phyloP scores from a whole-genome alignment of 2,888 invertebrate species.

The Graphium colonna region DNA sequence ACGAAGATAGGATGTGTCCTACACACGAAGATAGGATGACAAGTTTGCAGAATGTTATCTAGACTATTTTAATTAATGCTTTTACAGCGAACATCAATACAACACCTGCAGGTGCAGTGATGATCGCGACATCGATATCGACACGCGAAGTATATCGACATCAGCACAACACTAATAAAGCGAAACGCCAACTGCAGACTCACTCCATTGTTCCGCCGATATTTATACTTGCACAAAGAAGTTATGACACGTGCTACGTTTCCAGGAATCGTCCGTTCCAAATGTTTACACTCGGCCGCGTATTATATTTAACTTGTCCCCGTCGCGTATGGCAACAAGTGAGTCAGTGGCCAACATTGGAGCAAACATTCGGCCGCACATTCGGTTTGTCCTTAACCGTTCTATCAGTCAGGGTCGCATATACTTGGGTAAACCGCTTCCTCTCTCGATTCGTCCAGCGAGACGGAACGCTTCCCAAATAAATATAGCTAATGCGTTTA shows the following conservation, averaged over 20 bases:
- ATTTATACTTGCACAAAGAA: slow-evolving; percentile 41
- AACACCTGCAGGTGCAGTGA: background rate
- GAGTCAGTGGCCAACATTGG: slow-evolving; percentile 3
- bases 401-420: too few relatives aligned
- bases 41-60: too few relatives aligned
- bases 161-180: slow-evolving; percentile 35
- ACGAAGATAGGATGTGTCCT: too few relatives aligned
- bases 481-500: too few relatives aligned
- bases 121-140: slow-evolving; percentile 4
- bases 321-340: background rate
- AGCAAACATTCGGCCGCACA: too few relatives aligned
- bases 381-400: too few relatives aligned
- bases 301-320: slow-evolving; percentile 13
- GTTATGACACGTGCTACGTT: slow-evolving; percentile 36
- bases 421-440: too few relatives aligned
- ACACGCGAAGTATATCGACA: slow-evolving; percentile 11
- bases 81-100: background rate
- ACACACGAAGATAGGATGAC: too few relatives aligned
- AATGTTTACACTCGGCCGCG: slow-evolving; percentile 13
- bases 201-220: slow-evolving; percentile 33
- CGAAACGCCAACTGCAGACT: slow-evolving; percentile 26
- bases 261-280: slow-evolving; percentile 24
- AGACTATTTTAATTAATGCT: too few relatives aligned
- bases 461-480: too few relatives aligned
- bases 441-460: too few relatives aligned